Base-by-base conservation (phyloP, 2,113 vertebrate genomes). In the Dipodomys merriami region DNA sequence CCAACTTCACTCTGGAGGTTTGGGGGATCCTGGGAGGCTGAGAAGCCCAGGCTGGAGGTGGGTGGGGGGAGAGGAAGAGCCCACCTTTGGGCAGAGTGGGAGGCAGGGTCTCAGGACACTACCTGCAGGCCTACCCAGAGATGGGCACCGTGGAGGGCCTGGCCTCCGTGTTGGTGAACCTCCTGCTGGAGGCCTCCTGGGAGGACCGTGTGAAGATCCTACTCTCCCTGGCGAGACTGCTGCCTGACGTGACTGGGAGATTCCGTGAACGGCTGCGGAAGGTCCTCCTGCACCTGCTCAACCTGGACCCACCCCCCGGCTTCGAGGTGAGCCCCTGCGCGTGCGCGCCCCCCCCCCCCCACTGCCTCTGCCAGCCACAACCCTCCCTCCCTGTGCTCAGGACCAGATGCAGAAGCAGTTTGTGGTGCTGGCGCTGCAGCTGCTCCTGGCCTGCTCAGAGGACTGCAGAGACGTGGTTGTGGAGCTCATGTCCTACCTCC, bases 401-500 rank as follows among this genome's bases (percentile, higher is more conserved):
- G 90, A 97, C 60, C 0, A 0, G 7, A 73, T 12, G 13, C 91
- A 98, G 60, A 94, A 80, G 90, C 68, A 13, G 11, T 96, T 98
- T 8, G 94, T 98, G 27, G 71, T 94, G 68, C 91, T 98, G 57
- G 95, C 97, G 0, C 72, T 99, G 76, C 96, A 95, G 64, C 74
- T 97, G 60, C 90, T 98, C 76, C 30, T 97, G 85, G 53, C 57
- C 30, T 90, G 98, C n/a, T 94, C 95, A 82, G 87, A 97, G 57
- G 90, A 93, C 12, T 93, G 91, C 80, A 53, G 5, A 0, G 97
- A 97, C 1, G 73, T 98, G 19, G 77, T 98, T 46, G 95, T 97
- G 93, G 98, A 97, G 78, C 96, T 99, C 12, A 95, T 98, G 74
- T 39, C 93, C 64, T 97, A 98, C 79, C 94, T 91, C 67, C 82